Percentiles rank a stretch among this genome's conserved stretches.
phyloP scores from a whole-genome alignment of 2,888 invertebrate genomes.

The Endotricha flammealis region DNA sequence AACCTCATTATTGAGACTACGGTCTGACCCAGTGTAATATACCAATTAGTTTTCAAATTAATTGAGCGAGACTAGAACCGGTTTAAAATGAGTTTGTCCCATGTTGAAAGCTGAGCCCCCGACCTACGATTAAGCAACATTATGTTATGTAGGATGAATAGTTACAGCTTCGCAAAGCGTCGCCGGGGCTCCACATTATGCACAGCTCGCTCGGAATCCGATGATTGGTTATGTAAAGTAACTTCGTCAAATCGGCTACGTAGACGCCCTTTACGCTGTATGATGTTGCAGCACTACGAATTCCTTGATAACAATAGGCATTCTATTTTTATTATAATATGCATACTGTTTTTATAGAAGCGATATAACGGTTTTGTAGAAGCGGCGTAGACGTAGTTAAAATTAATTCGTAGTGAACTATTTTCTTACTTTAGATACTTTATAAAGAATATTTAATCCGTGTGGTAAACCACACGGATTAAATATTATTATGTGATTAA shows the following conservation, averaged over 20 bases:
- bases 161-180: constrained; percentile 7
- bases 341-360: no score
- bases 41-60: constrained; percentile 67
- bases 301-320: constrained; percentile 5
- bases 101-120: constrained; percentile 61
- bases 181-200: not conserved
- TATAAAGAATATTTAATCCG: no score
- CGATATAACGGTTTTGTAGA: no score
- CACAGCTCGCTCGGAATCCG: not conserved
- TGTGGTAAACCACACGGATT: no score
- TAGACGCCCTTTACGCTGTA: constrained; percentile 1
- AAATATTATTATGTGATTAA: no score
- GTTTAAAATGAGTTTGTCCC: constrained; percentile 52
- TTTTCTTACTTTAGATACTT: no score
- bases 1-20: constrained; percentile 45
- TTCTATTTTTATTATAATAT: no score
- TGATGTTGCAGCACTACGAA: constrained; percentile 8
- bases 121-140: constrained; percentile 65
- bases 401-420: no score
- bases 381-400: no score
- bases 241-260: not conserved
- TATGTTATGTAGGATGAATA: constrained; percentile 54
- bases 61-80: constrained; percentile 63
- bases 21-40: constrained; percentile 48
- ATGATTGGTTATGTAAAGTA: constrained; percentile 6